phyloP scores from a whole-genome alignment of 1,140 invertebrate genomes.

The Pomacea maculata region DNA sequence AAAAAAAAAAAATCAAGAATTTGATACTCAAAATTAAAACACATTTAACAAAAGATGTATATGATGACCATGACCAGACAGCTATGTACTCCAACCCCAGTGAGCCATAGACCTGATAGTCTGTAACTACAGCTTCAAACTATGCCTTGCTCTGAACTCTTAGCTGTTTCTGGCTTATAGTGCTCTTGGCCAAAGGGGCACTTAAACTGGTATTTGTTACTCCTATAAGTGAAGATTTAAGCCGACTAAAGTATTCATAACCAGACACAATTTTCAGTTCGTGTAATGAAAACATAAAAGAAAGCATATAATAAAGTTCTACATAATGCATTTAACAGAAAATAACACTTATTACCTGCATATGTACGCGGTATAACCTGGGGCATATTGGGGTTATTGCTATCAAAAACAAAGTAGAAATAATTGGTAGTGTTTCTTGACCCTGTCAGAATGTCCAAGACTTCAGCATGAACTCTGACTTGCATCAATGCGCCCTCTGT shows the following conservation, averaged over 20 bases:
- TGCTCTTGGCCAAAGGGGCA: no score
- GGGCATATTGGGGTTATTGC: slow-evolving; percentile 65
- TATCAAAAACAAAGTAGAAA: slow-evolving; percentile 80
- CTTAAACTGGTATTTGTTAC: background rate
- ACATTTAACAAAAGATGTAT: background rate
- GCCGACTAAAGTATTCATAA: background rate
- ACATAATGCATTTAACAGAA: slow-evolving; percentile 1
- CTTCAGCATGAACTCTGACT: slow-evolving; percentile 75
- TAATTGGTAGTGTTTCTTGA: slow-evolving; percentile 75
- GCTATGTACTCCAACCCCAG: no score
- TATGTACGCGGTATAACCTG: slow-evolving; percentile 76
- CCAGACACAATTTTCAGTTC: no score
- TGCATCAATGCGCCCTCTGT: slow-evolving; percentile 74
- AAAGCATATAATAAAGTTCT: no score
- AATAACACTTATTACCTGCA: slow-evolving; percentile 67
- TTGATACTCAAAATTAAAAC: background rate
- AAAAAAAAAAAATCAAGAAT: slow-evolving; percentile 20
- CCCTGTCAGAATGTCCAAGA: slow-evolving; percentile 72
- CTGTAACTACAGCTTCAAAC: no score
- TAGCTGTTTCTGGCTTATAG: no score
- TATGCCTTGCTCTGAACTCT: no score
- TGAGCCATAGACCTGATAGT: no score
- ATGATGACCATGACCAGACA: no score
- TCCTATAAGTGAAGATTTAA: background rate
- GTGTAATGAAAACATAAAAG: no score